Percentiles rank a stretch among this genome's conserved stretches.
phyloP scores from a whole-genome alignment of 2,888 invertebrate genomes.

The Apamea anceps region DNA sequence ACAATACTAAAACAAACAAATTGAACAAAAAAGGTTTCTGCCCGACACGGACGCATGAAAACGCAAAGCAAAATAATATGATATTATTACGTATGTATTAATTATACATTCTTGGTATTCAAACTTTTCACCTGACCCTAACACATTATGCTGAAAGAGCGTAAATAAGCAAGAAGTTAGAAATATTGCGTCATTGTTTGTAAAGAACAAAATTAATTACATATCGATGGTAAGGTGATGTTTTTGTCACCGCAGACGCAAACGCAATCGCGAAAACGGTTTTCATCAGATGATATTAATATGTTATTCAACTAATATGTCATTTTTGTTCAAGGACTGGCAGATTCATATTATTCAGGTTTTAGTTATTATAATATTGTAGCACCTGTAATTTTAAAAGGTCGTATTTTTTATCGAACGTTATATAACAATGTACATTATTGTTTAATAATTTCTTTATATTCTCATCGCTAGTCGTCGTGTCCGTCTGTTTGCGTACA shows the following conservation, averaged over 20 bases:
- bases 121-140: slow-evolving; percentile 18
- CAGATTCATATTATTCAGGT: slow-evolving; percentile 11
- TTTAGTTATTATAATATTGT: slow-evolving; percentile 12
- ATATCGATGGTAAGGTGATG: slow-evolving; percentile 37
- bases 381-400: slow-evolving; percentile 7
- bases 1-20: neutral
- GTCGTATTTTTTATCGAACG: neutral
- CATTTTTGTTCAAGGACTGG: slow-evolving; percentile 30
- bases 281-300: slow-evolving; percentile 71
- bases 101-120: neutral
- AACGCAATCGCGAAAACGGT: slow-evolving; percentile 71
- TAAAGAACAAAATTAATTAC: slow-evolving; percentile 43
- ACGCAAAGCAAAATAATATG: neutral
- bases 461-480: neutral
- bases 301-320: slow-evolving; percentile 27
- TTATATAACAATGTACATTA: neutral
- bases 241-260: slow-evolving; percentile 51
- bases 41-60: neutral
- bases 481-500: neutral
- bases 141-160: slow-evolving; percentile 35
- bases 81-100: neutral
- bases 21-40: neutral
- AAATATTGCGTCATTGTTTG: slow-evolving; percentile 72
- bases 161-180: slow-evolving; percentile 56
- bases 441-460: slow-evolving; percentile 9